phyloP scores from a whole-genome alignment of 2,113 vertebrate genomes.

The Corythoichthys intestinalis region DNA sequence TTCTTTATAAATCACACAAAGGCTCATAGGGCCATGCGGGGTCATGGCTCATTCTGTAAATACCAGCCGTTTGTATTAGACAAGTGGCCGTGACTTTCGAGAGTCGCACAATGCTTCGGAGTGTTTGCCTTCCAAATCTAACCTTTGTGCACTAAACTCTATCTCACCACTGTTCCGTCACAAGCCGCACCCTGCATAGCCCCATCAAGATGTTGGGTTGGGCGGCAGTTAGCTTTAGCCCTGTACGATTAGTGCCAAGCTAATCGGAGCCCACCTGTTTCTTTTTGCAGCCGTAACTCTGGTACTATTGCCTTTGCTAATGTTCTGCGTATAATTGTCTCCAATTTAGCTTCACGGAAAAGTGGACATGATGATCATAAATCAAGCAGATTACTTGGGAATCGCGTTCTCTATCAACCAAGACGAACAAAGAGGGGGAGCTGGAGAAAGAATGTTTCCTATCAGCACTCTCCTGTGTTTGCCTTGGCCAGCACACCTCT shows the following conservation, averaged over 20 bases:
- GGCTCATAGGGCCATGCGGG: slow-evolving; percentile 47
- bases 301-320: slow-evolving; percentile 33
- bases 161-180: slow-evolving; percentile 59
- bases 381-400: slow-evolving; percentile 73
- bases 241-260: slow-evolving; percentile 56
- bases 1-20: slow-evolving; percentile 62
- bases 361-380: slow-evolving; percentile 72
- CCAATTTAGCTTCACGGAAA: slow-evolving; percentile 54
- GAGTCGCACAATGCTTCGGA: slow-evolving; percentile 56
- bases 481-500: slow-evolving; percentile 71
- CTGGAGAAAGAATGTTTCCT: slow-evolving; percentile 60
- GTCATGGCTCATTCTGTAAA: slow-evolving; percentile 63
- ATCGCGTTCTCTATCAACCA: slow-evolving; percentile 45
- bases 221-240: slow-evolving; percentile 61
- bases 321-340: slow-evolving; percentile 60
- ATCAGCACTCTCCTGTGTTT: slow-evolving; percentile 74
- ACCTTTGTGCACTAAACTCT: slow-evolving; percentile 66
- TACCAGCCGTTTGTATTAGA: slow-evolving; percentile 57
- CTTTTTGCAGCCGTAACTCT: slow-evolving; percentile 42
- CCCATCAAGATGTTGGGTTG: slow-evolving; percentile 60
- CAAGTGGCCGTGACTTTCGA: slow-evolving; percentile 68
- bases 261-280: slow-evolving; percentile 51
- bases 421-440: slow-evolving; percentile 46
- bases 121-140: slow-evolving; percentile 71
- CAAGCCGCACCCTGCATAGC: slow-evolving; percentile 57